These are phyloP conservation scores for Eledone cirrhosa DNA, from an alignment of 2,888 invertebrate genomes.

Conservation along the genomic window DNA sequence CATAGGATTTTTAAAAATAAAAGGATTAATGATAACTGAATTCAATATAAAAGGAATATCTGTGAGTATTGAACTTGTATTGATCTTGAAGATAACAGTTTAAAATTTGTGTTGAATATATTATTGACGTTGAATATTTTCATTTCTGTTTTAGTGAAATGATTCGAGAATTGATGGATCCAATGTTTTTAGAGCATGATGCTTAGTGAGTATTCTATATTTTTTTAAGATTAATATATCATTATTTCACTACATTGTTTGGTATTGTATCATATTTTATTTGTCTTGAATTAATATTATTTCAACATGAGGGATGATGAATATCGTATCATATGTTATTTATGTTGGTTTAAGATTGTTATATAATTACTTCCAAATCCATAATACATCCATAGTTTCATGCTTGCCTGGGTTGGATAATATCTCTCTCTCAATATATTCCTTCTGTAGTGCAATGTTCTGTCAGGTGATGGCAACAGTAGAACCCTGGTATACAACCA, in stretches of 20 bases:
- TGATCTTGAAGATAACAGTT: no score
- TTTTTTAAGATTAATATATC: no score
- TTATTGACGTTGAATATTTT: not conserved
- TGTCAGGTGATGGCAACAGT: conserved; percentile 68
- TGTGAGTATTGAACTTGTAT: no score
- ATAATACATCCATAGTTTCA: no score
- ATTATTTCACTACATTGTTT: no score
- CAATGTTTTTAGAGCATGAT: conserved; percentile 79
- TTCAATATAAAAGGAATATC: no score
- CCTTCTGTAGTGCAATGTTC: conserved; percentile 66
- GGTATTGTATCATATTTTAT: no score
- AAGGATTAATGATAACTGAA: no score
- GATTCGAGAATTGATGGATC: conserved; percentile 75
- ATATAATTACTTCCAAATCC: no score
- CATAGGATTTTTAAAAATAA: no score
- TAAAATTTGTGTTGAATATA: not conserved
- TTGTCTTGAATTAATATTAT: conserved; percentile 66
- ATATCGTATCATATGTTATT: conserved; percentile 52
- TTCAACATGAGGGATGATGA: conserved; percentile 85
- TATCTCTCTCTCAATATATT: not conserved
- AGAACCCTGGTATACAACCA: conserved; percentile 68
- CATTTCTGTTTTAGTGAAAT: conserved; percentile 71
- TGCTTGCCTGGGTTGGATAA: no score
- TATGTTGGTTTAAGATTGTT: no score
- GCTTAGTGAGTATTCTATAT: conserved; percentile 74